phyloP scores from a whole-genome alignment of 2,888 invertebrate genomes.

The Stenichneumon culpator region DNA sequence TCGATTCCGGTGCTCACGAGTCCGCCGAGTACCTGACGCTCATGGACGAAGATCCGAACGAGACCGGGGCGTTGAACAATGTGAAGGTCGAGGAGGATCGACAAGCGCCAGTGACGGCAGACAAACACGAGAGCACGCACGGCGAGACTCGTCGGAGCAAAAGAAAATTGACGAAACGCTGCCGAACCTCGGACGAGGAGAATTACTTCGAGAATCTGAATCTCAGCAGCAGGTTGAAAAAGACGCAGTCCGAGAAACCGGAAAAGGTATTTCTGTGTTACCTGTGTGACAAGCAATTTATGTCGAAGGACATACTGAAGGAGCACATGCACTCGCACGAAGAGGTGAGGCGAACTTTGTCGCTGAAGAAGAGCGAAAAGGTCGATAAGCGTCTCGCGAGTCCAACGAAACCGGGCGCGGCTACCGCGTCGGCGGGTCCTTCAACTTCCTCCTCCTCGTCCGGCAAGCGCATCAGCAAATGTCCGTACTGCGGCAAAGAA shows the following conservation, averaged over 20 bases:
- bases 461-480: conserved; percentile 82
- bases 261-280: conserved; percentile 82
- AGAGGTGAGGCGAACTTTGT: conserved; percentile 80
- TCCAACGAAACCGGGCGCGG: conserved; percentile 21
- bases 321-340: conserved; percentile 84
- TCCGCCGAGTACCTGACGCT: conserved; percentile 65
- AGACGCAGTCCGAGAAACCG: conserved; percentile 74
- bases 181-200: conserved; percentile 76
- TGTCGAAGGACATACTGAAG: conserved; percentile 81
- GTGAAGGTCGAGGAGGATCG: conserved; percentile 47
- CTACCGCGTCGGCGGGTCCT: background rate
- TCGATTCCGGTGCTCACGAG: conserved; percentile 64
- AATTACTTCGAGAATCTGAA: conserved; percentile 83
- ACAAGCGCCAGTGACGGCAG: conserved; percentile 1
- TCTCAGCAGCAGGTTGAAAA: conserved; percentile 81
- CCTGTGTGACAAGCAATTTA: conserved; percentile 82
- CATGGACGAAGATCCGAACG: conserved; percentile 63
- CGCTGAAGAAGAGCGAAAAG: conserved; percentile 76
- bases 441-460: conserved; percentile 66
- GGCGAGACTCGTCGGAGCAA: conserved; percentile 77
- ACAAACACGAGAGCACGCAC: conserved; percentile 56
- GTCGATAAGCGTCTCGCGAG: conserved; percentile 72
- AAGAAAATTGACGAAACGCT: conserved; percentile 71
- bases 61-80: conserved; percentile 31
- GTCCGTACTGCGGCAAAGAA: conserved; percentile 83